Conservation (phyloP, 1,140 invertebrate genomes). For the Diuraphis noxia region DNA sequence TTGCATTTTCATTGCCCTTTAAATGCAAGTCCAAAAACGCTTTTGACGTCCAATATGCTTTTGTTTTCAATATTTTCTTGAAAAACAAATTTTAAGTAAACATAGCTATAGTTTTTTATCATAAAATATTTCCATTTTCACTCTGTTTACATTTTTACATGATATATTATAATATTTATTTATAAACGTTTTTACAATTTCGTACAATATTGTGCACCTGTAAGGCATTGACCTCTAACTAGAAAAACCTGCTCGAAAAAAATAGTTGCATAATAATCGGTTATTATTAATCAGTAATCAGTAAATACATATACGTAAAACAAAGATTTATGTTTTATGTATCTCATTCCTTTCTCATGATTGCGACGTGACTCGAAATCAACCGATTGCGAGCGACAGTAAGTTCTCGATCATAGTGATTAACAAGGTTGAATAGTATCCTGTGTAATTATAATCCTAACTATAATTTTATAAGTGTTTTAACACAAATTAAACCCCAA, state of each 20-base stretch:
- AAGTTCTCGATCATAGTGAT: not conserved
- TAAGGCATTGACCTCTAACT: not conserved
- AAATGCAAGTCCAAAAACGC: not conserved
- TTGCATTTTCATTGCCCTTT: not conserved
- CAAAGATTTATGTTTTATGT: not conserved
- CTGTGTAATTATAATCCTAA: not conserved
- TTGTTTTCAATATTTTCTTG: not conserved
- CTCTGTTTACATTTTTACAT: not conserved
- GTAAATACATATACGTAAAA: not conserved
- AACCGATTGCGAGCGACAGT: not conserved
- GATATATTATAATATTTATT: not conserved
- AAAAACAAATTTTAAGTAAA: not conserved
- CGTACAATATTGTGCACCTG: not conserved
- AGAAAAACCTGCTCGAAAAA: not conserved
- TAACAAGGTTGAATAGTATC: not conserved
- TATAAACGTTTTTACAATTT: not conserved
- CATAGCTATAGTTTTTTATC: not conserved
- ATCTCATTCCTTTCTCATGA: not conserved
- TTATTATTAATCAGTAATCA: too few species aligned
- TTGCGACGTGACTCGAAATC: not conserved
- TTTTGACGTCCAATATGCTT: not conserved
- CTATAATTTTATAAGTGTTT: not conserved
- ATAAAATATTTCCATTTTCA: not conserved
- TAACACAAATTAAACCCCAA: not conserved
- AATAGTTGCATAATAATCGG: not conserved